These are phyloP conservation scores for Perizoma flavofasciatum DNA, from an alignment of 2,888 invertebrate species.

Conservation along the genomic window DNA sequence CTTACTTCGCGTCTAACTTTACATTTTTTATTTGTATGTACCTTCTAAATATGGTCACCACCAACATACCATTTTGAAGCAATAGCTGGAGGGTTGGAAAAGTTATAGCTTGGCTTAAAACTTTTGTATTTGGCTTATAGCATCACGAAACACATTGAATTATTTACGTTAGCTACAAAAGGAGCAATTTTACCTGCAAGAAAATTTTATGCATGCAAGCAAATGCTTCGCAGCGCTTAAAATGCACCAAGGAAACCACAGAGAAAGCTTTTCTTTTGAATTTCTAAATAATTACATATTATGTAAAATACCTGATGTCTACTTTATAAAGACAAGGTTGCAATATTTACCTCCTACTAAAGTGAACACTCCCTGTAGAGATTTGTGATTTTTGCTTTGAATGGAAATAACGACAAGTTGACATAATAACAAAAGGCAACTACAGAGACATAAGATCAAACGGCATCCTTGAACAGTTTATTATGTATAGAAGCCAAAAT, in stretches of 20 bases:
- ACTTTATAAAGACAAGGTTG: too few relatives aligned
- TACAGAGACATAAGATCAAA: slow-evolving; percentile 8
- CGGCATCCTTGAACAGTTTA: slow-evolving; percentile 3
- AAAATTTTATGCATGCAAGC: slow-evolving; percentile 29
- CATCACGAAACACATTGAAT: slow-evolving; percentile 9
- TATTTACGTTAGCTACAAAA: slow-evolving; percentile 26
- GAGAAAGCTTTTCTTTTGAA: slow-evolving; percentile 24
- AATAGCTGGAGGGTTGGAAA: too few relatives aligned
- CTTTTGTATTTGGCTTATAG: slow-evolving; percentile 4
- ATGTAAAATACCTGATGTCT: too few relatives aligned
- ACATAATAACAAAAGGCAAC: slow-evolving; percentile 6
- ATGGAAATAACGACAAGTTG: too few relatives aligned
- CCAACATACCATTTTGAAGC: too few relatives aligned
- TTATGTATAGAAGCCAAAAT: neutral
- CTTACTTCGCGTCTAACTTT: too few relatives aligned
- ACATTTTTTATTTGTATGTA: too few relatives aligned
- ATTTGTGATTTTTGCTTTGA: too few relatives aligned
- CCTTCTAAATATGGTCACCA: too few relatives aligned
- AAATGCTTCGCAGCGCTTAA: slow-evolving; percentile 29
- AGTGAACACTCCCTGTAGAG: too few relatives aligned
- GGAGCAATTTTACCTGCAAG: slow-evolving; percentile 26
- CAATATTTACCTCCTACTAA: too few relatives aligned
- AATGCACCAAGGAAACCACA: slow-evolving; percentile 24
- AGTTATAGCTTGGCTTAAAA: too few relatives aligned
- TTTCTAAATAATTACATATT: neutral